Conservation (phyloP, 2,113 vertebrate species). For the Eulemur macaco region DNA sequence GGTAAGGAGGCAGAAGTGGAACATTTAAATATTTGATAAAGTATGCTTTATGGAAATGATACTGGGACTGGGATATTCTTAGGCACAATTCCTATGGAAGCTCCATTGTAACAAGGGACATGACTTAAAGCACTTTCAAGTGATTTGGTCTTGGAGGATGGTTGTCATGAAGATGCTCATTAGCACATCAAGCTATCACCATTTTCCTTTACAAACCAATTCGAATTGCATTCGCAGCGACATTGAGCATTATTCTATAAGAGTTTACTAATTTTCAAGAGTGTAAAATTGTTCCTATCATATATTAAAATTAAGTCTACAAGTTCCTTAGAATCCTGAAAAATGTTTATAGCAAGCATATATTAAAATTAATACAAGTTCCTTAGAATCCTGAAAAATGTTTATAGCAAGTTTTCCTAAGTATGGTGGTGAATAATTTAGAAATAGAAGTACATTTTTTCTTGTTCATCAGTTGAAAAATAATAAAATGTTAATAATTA, state of each 20-base stretch:
- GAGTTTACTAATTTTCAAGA: conserved; percentile 17
- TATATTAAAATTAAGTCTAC: background rate
- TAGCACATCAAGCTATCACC: background rate
- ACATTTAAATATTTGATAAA: background rate
- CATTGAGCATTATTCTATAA: background rate
- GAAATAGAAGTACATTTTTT: conserved; percentile 27
- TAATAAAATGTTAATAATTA: background rate
- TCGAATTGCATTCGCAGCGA: background rate
- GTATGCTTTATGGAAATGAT: background rate
- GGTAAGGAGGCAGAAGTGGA: background rate
- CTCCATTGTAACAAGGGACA: background rate
- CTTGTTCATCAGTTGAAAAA: conserved; percentile 28
- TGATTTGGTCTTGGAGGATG: background rate
- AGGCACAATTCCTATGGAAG: background rate
- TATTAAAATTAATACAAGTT: background rate
- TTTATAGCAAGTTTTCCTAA: conserved; percentile 27
- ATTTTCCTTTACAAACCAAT: conserved; percentile 26
- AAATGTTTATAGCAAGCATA: background rate
- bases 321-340: conserved; percentile 20
- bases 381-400: conserved; percentile 35
- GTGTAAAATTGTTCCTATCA: background rate
- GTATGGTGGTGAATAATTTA: background rate
- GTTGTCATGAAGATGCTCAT: background rate
- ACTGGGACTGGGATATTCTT: background rate
- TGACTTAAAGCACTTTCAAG: background rate